phyloP scores from a whole-genome alignment of 2,797 vertebrate species.

The Catharus ustulatus region DNA sequence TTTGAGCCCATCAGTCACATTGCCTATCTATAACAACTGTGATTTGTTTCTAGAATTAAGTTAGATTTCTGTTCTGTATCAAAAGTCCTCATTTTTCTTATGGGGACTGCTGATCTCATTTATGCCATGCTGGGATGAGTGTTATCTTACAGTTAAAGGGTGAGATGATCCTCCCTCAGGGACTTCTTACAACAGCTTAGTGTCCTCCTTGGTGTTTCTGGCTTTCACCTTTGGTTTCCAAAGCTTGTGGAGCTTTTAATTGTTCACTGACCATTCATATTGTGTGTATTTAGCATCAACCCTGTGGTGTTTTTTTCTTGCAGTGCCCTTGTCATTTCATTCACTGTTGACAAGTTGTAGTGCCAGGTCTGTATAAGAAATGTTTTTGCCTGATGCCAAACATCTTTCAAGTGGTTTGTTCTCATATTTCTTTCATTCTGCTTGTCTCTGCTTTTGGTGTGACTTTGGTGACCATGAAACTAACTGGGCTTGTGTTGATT shows the following conservation, averaged over 20 bases:
- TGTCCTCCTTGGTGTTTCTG: not conserved
- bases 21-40: no score
- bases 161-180: not conserved
- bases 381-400: slow-evolving; percentile 56
- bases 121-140: not conserved
- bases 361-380: slow-evolving; percentile 57
- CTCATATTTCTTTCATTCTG: not conserved
- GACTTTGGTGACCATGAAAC: slow-evolving; percentile 6
- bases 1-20: no score
- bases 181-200: not conserved
- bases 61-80: not conserved
- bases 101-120: not conserved
- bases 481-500: not conserved
- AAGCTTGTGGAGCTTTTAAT: not conserved
- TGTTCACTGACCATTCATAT: not conserved
- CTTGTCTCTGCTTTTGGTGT: slow-evolving; percentile 51
- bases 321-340: slow-evolving; percentile 64
- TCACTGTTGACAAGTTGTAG: slow-evolving; percentile 65
- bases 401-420: not conserved
- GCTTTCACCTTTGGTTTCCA: not conserved
- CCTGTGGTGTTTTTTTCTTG: slow-evolving; percentile 56
- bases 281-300: slow-evolving; percentile 23
- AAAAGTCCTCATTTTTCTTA: not conserved
- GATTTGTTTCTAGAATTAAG: not conserved
- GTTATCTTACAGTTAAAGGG: not conserved